phyloP scores from a whole-genome alignment of 2,888 invertebrate genomes.

The Serrognathus titanus region DNA sequence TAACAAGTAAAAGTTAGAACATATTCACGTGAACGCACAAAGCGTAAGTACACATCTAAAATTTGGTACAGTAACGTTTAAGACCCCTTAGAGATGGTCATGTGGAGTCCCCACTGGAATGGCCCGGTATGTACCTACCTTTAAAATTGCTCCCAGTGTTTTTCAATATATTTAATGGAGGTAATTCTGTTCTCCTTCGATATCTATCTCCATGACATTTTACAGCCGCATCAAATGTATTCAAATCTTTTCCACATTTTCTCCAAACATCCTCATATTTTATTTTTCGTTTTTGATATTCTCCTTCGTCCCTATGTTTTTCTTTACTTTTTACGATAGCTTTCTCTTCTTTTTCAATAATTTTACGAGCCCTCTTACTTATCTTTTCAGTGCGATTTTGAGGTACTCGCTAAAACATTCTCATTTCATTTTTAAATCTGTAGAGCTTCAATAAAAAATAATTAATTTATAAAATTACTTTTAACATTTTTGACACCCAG shows the following conservation, averaged over 20 bases:
- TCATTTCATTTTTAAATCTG: background rate
- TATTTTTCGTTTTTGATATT: background rate
- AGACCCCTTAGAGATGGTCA: too few species aligned
- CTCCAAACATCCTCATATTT: background rate
- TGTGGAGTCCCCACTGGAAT: too few species aligned
- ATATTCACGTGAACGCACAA: too few species aligned
- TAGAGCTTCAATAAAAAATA: too few species aligned
- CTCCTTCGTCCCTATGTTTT: background rate
- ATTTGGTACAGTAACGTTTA: too few species aligned
- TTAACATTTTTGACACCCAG: too few species aligned
- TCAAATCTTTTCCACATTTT: conserved; percentile 4
- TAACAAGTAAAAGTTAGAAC: too few species aligned
- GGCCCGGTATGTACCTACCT: conserved; percentile 4
- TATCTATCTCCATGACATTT: background rate
- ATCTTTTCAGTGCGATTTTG: background rate
- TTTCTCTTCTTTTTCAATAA: background rate
- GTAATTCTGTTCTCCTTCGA: background rate
- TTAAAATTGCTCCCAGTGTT: conserved; percentile 11
- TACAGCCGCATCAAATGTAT: background rate
- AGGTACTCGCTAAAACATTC: background rate
- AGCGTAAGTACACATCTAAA: too few species aligned
- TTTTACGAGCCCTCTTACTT: background rate
- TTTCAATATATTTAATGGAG: conserved; percentile 4
- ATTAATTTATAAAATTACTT: too few species aligned
- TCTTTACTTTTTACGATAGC: background rate